Percentiles rank a stretch among this genome's conserved stretches.
phyloP scores from a whole-genome alignment of 1,140 invertebrate species.

The Caerostris extrusa region DNA sequence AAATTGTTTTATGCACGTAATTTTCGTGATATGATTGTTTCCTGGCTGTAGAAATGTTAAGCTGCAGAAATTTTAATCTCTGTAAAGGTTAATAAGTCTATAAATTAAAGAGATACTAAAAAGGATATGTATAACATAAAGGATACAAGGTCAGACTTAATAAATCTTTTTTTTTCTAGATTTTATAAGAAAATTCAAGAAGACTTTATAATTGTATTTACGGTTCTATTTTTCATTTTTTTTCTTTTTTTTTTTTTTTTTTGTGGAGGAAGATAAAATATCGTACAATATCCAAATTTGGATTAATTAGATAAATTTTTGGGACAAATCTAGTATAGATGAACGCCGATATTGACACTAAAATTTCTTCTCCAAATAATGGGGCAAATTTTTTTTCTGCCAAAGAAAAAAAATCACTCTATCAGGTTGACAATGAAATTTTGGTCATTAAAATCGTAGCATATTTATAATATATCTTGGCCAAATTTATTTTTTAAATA shows the following conservation, averaged over 20 bases:
- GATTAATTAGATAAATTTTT: background rate
- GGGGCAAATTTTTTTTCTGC: no score
- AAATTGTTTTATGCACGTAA: background rate
- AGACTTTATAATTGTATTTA: background rate
- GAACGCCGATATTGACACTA: no score
- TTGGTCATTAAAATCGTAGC: no score
- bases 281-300: background rate
- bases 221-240: no score
- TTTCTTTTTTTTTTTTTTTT: no score
- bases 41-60: background rate
- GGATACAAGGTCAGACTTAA: background rate
- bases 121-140: background rate
- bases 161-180: conserved; percentile 1
- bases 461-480: no score
- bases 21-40: background rate
- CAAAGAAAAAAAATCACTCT: no score
- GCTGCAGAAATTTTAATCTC: background rate
- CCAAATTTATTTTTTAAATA: no score
- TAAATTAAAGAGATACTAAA: background rate
- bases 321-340: no score
- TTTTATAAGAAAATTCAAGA: background rate
- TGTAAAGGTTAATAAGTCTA: background rate
- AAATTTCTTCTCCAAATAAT: no score
- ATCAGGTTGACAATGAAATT: no score
- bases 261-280: background rate